A percentile compares a stretch with the other conserved stretches of the same genome.
Evolutionary conservation across 92 coral and sea anemone genomes (phyloP).

Genomic region (Heliopora coerulea): DNA sequence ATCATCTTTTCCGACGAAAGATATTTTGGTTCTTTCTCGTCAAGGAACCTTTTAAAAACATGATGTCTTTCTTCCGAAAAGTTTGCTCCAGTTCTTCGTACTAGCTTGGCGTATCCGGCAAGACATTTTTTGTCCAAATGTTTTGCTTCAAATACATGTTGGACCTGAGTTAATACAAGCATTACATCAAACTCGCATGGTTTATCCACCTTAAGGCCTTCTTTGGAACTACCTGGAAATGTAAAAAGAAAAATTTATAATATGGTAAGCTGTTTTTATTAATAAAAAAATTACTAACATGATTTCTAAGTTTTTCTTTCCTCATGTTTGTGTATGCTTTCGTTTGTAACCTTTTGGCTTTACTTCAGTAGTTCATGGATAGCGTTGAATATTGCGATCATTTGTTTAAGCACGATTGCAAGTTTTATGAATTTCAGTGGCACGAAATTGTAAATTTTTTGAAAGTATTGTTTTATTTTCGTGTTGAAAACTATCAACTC

Average conservation of each 20-base stretch:
- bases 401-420: no score
- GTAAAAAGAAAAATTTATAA: neutral
- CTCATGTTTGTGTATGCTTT: no score
- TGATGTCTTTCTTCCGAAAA: neutral
- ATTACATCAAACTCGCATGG: conserved; percentile 4
- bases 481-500: no score
- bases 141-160: neutral
- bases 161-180: neutral
- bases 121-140: neutral
- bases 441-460: no score
- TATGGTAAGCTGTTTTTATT: no score
- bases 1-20: neutral
- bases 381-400: no score
- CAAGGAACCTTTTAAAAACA: neutral
- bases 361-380: no score
- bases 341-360: no score
- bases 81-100: neutral
- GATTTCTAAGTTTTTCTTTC: no score
- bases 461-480: no score
- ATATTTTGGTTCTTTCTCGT: neutral
- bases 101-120: neutral
- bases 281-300: no score
- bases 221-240: neutral
- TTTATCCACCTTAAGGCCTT: conserved; percentile 1
- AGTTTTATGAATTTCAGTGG: no score